phyloP scores from a whole-genome alignment of 1,140 invertebrate genomes.

The fruit fly (Drosophila melanogaster) region DNA sequence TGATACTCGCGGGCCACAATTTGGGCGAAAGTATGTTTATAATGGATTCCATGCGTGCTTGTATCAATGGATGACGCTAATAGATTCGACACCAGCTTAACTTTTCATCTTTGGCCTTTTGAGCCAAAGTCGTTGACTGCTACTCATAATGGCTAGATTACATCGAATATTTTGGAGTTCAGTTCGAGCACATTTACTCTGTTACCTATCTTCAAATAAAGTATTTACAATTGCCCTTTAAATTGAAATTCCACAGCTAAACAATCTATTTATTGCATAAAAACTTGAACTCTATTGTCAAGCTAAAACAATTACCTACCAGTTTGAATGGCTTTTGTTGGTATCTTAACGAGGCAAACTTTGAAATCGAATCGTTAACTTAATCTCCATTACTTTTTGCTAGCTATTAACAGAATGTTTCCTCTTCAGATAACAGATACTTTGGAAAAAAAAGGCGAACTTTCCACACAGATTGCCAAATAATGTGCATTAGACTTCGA shows the following conservation, averaged over 20 bases:
- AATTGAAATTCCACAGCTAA: no score
- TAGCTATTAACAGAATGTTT: conserved; percentile 11
- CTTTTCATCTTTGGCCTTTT: conserved; percentile 22
- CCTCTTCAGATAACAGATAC: neutral
- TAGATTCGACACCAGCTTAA: conserved; percentile 25
- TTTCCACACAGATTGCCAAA: conserved; percentile 21
- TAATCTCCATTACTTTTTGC: conserved; percentile 18
- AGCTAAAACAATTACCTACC: neutral
- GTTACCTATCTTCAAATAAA: neutral
- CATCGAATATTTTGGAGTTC: conserved; percentile 1
- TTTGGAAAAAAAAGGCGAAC: neutral
- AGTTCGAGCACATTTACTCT: neutral
- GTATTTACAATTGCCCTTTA: no score
- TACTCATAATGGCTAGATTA: neutral
- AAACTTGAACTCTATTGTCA: neutral
- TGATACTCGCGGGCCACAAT: conserved; percentile 29
- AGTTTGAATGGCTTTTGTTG: conserved; percentile 16
- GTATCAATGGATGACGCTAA: conserved; percentile 47
- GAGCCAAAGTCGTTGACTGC: conserved; percentile 5
- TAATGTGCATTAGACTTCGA: conserved; percentile 37
- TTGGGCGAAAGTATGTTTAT: conserved; percentile 35
- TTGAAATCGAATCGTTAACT: neutral
- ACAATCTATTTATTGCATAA: neutral
- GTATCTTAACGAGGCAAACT: conserved; percentile 9
- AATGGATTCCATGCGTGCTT: conserved; percentile 39